Conservation (phyloP, 2,113 vertebrate genomes). For the Nannospalax galili region DNA sequence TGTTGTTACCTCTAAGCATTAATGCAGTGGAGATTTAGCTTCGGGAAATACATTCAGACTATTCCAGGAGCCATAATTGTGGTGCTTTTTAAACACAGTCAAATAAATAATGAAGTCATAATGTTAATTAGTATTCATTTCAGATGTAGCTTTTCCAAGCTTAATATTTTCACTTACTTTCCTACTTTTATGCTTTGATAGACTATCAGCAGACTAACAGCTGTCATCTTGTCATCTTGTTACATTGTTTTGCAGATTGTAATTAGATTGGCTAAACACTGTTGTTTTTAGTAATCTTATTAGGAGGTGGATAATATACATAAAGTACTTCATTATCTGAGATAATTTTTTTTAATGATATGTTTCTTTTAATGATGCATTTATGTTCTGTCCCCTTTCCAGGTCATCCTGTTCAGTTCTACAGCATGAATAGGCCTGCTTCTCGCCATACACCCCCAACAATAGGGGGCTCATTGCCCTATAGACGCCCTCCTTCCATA, state of each 20-base stretch:
- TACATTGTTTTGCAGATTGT: background rate
- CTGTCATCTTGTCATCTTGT: background rate
- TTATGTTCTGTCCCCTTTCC: slow-evolving; percentile 42
- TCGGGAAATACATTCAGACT: background rate
- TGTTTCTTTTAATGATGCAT: slow-evolving; percentile 34
- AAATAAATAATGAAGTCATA: slow-evolving; percentile 28
- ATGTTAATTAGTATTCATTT: slow-evolving; percentile 31
- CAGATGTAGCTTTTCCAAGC: slow-evolving; percentile 15
- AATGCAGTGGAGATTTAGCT: background rate
- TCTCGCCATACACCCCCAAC: slow-evolving; percentile 90
- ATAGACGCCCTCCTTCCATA: slow-evolving; percentile 95
- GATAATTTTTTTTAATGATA: too few relatives aligned
- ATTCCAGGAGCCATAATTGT: background rate
- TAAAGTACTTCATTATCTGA: slow-evolving; percentile 18
- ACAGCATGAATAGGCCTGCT: slow-evolving; percentile 97
- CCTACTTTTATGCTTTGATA: slow-evolving; percentile 56
- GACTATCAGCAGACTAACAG: background rate
- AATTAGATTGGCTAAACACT: slow-evolving; percentile 44
- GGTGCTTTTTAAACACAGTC: slow-evolving; percentile 44
- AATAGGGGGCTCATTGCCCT: slow-evolving; percentile 96
- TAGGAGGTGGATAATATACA: background rate
- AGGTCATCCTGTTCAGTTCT: slow-evolving; percentile 97
- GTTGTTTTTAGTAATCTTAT: slow-evolving; percentile 16
- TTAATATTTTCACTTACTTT: slow-evolving; percentile 9
- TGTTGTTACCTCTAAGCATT: background rate